A percentile compares a stretch with the other conserved stretches of the same genome.
Conservation (phyloP, 2,888 invertebrate genomes). For the Melipona beecheii region DNA sequence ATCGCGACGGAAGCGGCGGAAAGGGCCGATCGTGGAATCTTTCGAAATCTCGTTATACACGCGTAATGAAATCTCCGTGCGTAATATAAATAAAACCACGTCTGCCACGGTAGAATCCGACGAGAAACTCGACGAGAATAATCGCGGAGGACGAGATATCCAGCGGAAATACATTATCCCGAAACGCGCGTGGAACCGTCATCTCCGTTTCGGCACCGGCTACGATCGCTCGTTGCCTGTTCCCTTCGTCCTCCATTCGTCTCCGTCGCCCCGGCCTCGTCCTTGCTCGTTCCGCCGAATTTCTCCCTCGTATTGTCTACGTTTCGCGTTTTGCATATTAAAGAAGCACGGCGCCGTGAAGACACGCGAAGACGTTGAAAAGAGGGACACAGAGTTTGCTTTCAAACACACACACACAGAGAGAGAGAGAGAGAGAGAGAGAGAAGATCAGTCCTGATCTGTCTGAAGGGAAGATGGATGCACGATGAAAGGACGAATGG, state of each 20-base stretch:
- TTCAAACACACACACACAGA: slow-evolving; percentile 27
- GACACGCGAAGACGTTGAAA: slow-evolving; percentile 3
- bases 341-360: slow-evolving; percentile 45
- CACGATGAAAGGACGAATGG: too few relatives aligned
- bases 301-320: slow-evolving; percentile 71
- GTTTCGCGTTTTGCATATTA: slow-evolving; percentile 68
- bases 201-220: slow-evolving; percentile 53
- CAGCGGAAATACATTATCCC: slow-evolving; percentile 46
- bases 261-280: slow-evolving; percentile 41
- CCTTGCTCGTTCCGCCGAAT: slow-evolving; percentile 55
- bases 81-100: neutral
- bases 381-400: slow-evolving; percentile 35
- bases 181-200: slow-evolving; percentile 58
- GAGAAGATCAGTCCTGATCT: too few relatives aligned
- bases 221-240: neutral
- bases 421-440: slow-evolving; percentile 52
- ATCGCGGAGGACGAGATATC: slow-evolving; percentile 2
- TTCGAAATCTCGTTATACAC: neutral
- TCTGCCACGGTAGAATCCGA: neutral
- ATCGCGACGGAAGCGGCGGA: neutral
- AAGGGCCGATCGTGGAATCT: neutral
- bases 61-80: too few relatives aligned
- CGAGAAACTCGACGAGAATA: slow-evolving; percentile 5
- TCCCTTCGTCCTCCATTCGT: slow-evolving; percentile 8
- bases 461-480: too few relatives aligned